Conservation (phyloP, 2,113 vertebrate species). For the Malaclemys terrapin region DNA sequence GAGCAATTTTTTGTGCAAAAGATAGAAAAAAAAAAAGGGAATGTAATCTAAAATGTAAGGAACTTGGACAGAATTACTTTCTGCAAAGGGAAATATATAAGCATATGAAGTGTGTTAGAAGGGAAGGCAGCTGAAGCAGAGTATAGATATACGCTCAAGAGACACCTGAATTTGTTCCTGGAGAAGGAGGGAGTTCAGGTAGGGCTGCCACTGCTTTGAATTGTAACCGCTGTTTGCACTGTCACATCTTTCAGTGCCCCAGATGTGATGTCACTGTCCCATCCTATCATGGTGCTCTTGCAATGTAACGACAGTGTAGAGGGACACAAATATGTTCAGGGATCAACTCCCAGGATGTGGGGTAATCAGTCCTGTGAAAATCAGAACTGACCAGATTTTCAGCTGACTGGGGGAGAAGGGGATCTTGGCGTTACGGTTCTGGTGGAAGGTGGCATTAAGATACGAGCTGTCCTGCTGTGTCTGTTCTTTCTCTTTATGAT, state of each 20-base stretch:
- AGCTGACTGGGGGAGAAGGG: rapidly evolving
- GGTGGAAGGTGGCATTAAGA: neutral
- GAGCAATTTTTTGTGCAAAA: neutral
- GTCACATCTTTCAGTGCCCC: neutral
- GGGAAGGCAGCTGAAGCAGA: neutral
- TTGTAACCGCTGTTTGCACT: neutral
- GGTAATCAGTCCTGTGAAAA: neutral
- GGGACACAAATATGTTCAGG: neutral
- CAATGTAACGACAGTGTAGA: neutral
- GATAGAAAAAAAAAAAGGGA: neutral
- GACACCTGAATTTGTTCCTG: rapidly evolving
- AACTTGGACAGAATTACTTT: neutral
- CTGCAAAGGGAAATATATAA: neutral
- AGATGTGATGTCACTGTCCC: neutral
- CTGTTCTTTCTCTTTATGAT: neutral
- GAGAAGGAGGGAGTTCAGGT: neutral
- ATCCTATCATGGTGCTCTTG: neutral
- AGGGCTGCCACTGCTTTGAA: rapidly evolving
- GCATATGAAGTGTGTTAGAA: neutral
- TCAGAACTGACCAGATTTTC: neutral
- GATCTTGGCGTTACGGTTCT: neutral
- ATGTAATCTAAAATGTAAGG: constrained; percentile 22
- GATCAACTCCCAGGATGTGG: neutral
- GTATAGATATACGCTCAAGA: neutral
- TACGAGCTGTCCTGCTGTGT: constrained; percentile 32